Evolutionary conservation across 2,888 invertebrate species (phyloP).

Genomic region (Leptinotarsa juncta): DNA sequence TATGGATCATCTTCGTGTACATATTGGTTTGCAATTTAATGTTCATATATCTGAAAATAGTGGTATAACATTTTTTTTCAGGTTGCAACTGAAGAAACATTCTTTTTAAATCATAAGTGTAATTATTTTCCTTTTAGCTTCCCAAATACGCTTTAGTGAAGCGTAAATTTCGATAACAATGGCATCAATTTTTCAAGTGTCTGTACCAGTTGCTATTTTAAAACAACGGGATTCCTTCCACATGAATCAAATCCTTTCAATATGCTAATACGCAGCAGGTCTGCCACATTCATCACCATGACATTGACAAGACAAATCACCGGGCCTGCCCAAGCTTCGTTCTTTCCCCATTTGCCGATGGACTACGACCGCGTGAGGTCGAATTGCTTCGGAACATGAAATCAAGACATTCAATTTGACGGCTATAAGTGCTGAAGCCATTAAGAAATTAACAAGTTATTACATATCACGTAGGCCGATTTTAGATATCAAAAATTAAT

Average conservation of each 20-base stretch:
- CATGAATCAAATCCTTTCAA: slow-evolving; percentile 65
- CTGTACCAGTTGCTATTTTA: slow-evolving; percentile 58
- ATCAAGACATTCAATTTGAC: slow-evolving; percentile 46
- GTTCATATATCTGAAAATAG: too few relatives aligned
- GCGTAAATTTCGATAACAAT: slow-evolving; percentile 29
- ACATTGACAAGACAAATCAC: slow-evolving; percentile 66
- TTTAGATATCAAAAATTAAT: neutral
- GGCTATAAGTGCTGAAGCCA: slow-evolving; percentile 23
- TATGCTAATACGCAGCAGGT: slow-evolving; percentile 63
- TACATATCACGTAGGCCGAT: neutral
- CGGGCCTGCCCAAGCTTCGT: slow-evolving; percentile 36
- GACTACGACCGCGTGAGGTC: slow-evolving; percentile 42
- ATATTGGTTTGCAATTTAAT: too few relatives aligned
- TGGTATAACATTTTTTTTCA: too few relatives aligned
- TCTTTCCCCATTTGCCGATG: slow-evolving; percentile 7
- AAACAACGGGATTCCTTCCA: slow-evolving; percentile 61
- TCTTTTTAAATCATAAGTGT: neutral
- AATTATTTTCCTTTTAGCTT: neutral
- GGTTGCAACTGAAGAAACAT: too few relatives aligned
- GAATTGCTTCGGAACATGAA: slow-evolving; percentile 51
- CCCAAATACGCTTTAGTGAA: neutral
- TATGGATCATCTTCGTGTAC: too few relatives aligned
- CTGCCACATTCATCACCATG: slow-evolving; percentile 63
- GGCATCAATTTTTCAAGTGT: slow-evolving; percentile 33
- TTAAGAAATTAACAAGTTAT: slow-evolving; percentile 30